Conservation (phyloP, 2,797 vertebrate genomes). For the Phaenicophaeus curvirostris region DNA sequence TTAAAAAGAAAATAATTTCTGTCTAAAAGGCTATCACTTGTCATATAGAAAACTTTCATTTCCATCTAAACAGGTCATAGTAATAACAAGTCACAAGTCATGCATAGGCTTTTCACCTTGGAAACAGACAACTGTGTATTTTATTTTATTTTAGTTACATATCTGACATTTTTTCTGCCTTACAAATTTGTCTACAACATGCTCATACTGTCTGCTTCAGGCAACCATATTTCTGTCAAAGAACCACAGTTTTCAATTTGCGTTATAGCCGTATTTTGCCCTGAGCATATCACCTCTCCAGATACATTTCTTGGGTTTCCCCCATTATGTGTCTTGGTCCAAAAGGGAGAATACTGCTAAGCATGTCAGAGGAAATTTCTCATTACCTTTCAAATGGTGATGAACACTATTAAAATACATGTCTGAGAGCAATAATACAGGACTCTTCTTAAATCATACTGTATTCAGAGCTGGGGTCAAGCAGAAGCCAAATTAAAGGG, state of each 20-base stretch:
- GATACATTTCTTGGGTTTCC: background rate
- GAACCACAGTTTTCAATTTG: background rate
- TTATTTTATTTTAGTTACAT: background rate
- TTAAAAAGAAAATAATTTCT: background rate
- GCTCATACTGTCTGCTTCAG: background rate
- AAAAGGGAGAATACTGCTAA: background rate
- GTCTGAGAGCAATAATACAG: background rate
- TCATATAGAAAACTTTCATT: background rate
- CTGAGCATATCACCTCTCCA: background rate
- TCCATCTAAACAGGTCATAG: background rate
- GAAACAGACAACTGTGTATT: background rate
- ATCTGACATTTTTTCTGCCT: background rate
- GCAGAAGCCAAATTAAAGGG: background rate
- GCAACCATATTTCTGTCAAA: background rate
- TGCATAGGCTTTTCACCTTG: background rate
- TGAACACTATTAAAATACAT: background rate
- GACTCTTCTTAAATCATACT: background rate
- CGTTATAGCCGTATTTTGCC: background rate
- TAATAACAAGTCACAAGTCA: background rate
- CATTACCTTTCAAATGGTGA: background rate
- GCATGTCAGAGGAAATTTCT: background rate
- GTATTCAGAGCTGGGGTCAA: background rate
- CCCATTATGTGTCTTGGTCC: fast-evolving
- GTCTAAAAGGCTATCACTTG: background rate
- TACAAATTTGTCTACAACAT: background rate